Base-by-base conservation (phyloP, 1,140 invertebrate species). In the Drosophila santomea region DNA sequence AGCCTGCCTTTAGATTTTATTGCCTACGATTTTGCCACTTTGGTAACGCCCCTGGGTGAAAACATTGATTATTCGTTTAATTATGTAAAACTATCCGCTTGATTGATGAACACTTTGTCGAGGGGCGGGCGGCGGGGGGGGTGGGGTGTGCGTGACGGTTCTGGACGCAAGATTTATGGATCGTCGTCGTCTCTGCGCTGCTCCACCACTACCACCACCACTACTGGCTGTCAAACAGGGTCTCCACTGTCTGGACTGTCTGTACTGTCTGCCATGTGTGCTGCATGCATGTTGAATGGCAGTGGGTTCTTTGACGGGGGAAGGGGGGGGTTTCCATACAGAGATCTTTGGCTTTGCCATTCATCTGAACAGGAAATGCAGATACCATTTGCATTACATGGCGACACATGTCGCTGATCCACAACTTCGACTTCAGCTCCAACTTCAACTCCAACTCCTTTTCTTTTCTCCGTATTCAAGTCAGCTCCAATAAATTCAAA, bases 361-460 rank as follows among this genome's bases (percentile, higher is more conserved):
- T 72, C 68, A 80, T 66, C 84, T 64, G 48, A 78, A 88, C 82
- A 88, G 83, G 84, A 88, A 88, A 88, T 62, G 79, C 57, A 83
- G 84, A 88, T 88, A 86, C 83, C 71, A 77, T 76, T 77, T 77
- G 73, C 73, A 77, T 76, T 77, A 77, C 74, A 77, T 68, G 74
- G 74, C 74, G 74, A 77, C 74, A 77, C 74, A 77, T 77, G 74
- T 77, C 74, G 74, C 74, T 23, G 63, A 69, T 68, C 55, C 54
- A 44, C 66, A 50, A 1, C 48, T 55, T 11, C 48, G 36, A 23
- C 55, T 38, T 1, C 41, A 5, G 5, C 28, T 28, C 6, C 28
- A 7, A 8, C 28, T 32, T 0, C 28, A 8, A 32, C 28, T 32
- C 0, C 66, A 50, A 1, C 48, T 55, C 11, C 3, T 36, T 32